Evolutionary conservation across 2,113 vertebrate genomes (phyloP), one percentile per base, ranked within the genome.

Genomic region (Petrocephalus microphthalmus): DNA sequence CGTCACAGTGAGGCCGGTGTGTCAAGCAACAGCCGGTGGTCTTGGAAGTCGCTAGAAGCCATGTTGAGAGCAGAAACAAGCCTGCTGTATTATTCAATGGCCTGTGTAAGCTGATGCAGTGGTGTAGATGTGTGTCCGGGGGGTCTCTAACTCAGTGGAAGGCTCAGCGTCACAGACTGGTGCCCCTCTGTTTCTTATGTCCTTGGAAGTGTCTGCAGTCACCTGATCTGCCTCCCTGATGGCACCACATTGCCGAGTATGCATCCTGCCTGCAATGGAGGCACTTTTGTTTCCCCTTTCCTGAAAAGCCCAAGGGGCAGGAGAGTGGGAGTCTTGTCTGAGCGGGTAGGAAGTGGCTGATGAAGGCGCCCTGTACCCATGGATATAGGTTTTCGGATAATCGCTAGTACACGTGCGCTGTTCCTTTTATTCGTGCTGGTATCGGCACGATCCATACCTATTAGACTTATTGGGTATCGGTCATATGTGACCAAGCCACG

Each of bases 161-260:
- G 37, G 19, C 45, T 83, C 42, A 22, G 81, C 45, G 19, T 81
- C 42, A 49, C 81, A 83, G 67, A 78, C 71, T 42, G 81, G 19
- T 47, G 81, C 81, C 42, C n/a, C 42, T 49, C 45, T 22, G 42
- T 81, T 51, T 47, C 47, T 51, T 84, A n/a, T 84, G 82, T 52
- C 82, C 42, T 84, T 84, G 83, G 51, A 33, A 85, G 51, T 10
- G 20, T 53, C 51, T 54, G 22, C 22, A 53, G 83, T 53, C 83
- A 85, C 83, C 51, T 33, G 25, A 25, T 53, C 83, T 85, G 47
- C 83, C 25, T 85, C 45, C 83, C 83, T 84, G n/a, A 84, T 25
- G 22, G 47, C 22, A 49, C 82, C 10, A 22, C 45, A 22, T 42
- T 45, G 33, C 37, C 42, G 45, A 83, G 81, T 83, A 11, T 83